Base-by-base conservation (phyloP, 1,140 invertebrate genomes). In the Macrocentrus cingulum region DNA sequence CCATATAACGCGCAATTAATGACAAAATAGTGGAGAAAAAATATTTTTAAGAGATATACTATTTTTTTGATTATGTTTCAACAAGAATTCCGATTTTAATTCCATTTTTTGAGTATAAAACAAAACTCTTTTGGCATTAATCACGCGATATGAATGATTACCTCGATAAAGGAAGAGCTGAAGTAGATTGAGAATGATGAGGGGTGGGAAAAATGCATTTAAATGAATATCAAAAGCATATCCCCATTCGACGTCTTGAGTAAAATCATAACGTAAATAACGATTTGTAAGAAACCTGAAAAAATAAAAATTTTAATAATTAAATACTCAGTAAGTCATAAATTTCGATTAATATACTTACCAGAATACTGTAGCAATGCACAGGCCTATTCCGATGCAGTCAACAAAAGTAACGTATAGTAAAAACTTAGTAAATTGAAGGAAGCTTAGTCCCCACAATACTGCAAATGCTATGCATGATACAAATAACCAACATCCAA, bases 191-290 rank as follows among this genome's bases (percentile, higher is more conserved):
- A 99, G 83, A 64, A 99, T 87, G 56, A 97, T 89, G 18, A 99
- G 82, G 2, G 95, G 86, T 51, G 97, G 97, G 80, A 99, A 97
- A 77, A 97, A 97, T 5, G 97, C 97, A 83, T 99, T 99, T 56
- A 99, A 84, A 81, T 99, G 97, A 36, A 99, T 94, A 80, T 99
- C 97, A 81, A 99, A 99, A 22, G 93, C 89, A 80, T 98, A 99
- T 1, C 91, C 97, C 97, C 97, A 99, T 79, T 99, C 97, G 48
- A 99, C 95, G 78, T 95, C 91, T 36, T 88, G 84, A 25, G 69
- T 72, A 46, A 71, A 75, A 71, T 90, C 86, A 67, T 87, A 85
- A 45, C 90, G 80, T 66, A 99, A 81, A 79, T 95, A 98, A 66
- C 86, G 87, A 80, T 99, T 99, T 42, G 86, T 87, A 19, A 95